Conservation (phyloP, 2,888 invertebrate species). For the Synergus gifuensis region DNA sequence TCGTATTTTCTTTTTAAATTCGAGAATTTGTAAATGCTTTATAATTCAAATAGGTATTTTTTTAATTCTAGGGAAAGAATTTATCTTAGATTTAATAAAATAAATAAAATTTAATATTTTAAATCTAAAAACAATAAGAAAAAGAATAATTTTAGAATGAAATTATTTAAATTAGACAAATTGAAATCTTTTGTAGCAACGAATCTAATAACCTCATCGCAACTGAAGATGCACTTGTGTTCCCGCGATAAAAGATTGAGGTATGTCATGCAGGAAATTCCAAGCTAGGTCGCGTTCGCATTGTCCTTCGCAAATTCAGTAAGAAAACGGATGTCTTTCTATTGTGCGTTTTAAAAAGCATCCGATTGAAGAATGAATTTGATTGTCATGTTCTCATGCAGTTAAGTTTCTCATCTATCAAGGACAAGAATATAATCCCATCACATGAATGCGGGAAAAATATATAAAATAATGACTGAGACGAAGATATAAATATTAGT, state of each 20-base stretch:
- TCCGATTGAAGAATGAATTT: slow-evolving; percentile 1
- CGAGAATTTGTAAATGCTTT: too few relatives aligned
- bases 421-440: slow-evolving; percentile 4
- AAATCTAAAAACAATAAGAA: too few relatives aligned
- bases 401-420: slow-evolving; percentile 24
- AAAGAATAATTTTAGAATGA: neutral
- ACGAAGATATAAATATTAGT: neutral
- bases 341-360: slow-evolving; percentile 7
- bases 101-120: too few relatives aligned
- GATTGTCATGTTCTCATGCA: neutral
- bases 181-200: neutral
- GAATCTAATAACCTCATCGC: slow-evolving; percentile 13
- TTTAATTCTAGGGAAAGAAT: too few relatives aligned
- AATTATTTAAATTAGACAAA: neutral
- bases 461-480: neutral
- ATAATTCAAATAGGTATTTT: too few relatives aligned
- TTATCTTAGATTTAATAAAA: neutral
- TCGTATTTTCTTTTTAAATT: too few relatives aligned
- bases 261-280: slow-evolving; percentile 34
- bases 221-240: slow-evolving; percentile 9
- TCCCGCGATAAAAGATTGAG: slow-evolving; percentile 11
- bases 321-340: slow-evolving; percentile 37
- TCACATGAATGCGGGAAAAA: neutral
- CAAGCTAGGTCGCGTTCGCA: slow-evolving; percentile 22
- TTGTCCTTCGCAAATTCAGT: slow-evolving; percentile 15